Base-by-base conservation (phyloP, 1,140 invertebrate genomes). In the Euschistus heros region DNA sequence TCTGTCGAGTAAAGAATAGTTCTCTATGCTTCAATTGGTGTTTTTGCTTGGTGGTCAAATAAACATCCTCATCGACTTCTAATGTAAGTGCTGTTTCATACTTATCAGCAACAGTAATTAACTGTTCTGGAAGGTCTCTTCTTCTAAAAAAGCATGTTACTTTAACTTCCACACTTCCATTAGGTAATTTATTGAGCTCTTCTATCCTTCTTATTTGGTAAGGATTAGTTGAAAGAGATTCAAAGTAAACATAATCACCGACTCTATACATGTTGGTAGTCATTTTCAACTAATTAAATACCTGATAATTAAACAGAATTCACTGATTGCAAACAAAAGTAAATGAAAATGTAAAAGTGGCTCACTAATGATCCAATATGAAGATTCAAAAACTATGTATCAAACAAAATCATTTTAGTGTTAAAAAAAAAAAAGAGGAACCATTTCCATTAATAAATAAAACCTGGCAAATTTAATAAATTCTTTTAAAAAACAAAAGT, bases 131-230 rank as follows among this genome's bases (percentile, higher is more conserved):
- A 73, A 98, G 85, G 80, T 98, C 96, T 76, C 94, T 84, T 78
- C 96, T 84, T 79, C 96, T 84, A 79, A 95, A 99, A 80, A 98
- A 98, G 78, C 95, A 98, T 91, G 97, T 96, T 73, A 98, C 94
- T 83, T 98, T 98, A 69, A 95, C 96, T 80, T 99, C 97, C 68
- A 98, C 95, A 84, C 96, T 97, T 72, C 96, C 96, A 78, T 85
- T 92, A 70, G 91, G 84, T 67, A 50, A 85, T 80, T 98, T 98
- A 79, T 96, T 97, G 73, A 99, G 82, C 82, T 98, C 96, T 81
- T 98, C 95, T 80, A 99, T 98, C 77, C 95, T 86, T 74, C 96
- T 84, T 77, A 99, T 97, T 80, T 97, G 92, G 80, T 92, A 98
- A 71, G 96, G 96, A 76, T 91, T 87, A 74, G 90, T 91, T 70